phyloP scores from a whole-genome alignment of 2,797 vertebrate species.

The Pseudocheirus occidentalis region DNA sequence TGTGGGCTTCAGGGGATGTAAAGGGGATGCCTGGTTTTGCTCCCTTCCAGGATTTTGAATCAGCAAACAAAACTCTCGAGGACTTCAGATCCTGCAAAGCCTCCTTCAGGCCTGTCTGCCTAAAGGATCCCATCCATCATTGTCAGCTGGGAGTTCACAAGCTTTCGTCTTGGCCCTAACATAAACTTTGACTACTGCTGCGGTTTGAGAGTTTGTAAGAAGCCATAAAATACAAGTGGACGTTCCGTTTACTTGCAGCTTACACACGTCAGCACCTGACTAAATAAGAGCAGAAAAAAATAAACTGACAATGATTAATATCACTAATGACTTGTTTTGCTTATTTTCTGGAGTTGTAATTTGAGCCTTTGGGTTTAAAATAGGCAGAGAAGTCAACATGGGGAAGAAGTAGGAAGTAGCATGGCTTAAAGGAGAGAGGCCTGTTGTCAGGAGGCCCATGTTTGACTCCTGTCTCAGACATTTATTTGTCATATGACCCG shows the following conservation, averaged over 20 bases:
- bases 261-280: conserved; percentile 69
- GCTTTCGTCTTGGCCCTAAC: conserved; percentile 50
- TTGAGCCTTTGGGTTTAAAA: conserved; percentile 77
- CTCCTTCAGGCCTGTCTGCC: background rate
- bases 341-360: conserved; percentile 67
- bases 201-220: conserved; percentile 66
- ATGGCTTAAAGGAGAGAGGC: background rate
- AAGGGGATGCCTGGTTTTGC: background rate
- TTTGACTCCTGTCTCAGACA: background rate
- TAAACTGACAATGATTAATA: conserved; percentile 67
- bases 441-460: background rate
- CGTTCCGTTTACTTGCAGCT: conserved; percentile 75
- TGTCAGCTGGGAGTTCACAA: conserved; percentile 45
- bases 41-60: background rate
- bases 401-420: background rate
- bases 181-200: conserved; percentile 66
- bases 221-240: conserved; percentile 64
- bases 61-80: background rate
- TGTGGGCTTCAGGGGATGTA: background rate
- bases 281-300: conserved; percentile 69
- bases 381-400: conserved; percentile 73
- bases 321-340: conserved; percentile 62
- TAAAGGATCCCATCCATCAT: background rate
- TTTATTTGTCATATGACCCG: background rate
- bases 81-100: background rate